phyloP scores from a whole-genome alignment of 2,888 invertebrate species.

The Pasiphila rectangulata region DNA sequence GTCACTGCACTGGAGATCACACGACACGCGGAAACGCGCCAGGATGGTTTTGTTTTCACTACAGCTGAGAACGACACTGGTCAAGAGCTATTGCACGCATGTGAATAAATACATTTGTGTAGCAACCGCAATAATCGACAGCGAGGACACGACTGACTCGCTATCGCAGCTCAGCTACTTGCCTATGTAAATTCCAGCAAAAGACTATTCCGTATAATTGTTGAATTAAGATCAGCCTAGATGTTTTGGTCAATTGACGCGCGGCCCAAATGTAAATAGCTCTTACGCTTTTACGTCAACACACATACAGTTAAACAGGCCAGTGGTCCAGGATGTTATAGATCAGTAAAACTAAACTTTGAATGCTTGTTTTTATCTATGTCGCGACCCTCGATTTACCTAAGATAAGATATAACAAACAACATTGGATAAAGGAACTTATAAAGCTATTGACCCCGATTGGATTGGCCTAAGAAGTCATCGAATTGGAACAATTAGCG shows the following conservation, averaged over 20 bases:
- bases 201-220: constrained; percentile 58
- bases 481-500: constrained; percentile 49
- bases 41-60: constrained; percentile 47
- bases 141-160: constrained; percentile 75
- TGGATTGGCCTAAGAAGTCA: constrained; percentile 38
- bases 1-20: constrained; percentile 68
- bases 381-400: constrained; percentile 14
- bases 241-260: constrained; percentile 69
- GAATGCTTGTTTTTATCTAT: constrained; percentile 29
- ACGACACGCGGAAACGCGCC: constrained; percentile 46
- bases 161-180: constrained; percentile 60
- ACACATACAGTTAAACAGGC: constrained; percentile 29
- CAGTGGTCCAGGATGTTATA: constrained; percentile 21
- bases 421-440: constrained; percentile 17
- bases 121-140: constrained; percentile 76
- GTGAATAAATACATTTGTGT: constrained; percentile 53
- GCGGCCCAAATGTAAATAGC: constrained; percentile 57
- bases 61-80: constrained; percentile 31
- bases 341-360: constrained; percentile 23
- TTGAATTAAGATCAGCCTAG: constrained; percentile 62
- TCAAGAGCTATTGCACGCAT: constrained; percentile 40
- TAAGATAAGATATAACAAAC: constrained; percentile 17
- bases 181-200: constrained; percentile 67
- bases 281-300: constrained; percentile 50
- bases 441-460: constrained; percentile 38